Conservation (phyloP, 2,888 invertebrate genomes). For the Leptinotarsa haldemani region DNA sequence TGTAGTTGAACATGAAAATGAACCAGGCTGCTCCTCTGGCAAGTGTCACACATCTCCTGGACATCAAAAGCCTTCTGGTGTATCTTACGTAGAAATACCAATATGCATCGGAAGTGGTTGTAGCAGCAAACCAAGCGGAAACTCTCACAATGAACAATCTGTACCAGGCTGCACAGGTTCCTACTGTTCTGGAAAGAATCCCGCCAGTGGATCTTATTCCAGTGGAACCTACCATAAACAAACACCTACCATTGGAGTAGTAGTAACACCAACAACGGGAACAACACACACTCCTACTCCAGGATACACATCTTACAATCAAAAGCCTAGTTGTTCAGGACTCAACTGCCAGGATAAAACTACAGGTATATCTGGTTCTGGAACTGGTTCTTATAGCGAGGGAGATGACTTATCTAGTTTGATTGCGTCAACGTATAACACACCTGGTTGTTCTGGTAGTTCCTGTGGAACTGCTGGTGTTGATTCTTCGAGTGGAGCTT, state of each 20-base stretch:
- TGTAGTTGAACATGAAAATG: background rate
- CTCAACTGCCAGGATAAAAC: background rate
- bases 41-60: background rate
- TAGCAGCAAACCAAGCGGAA: slow-evolving; percentile 1
- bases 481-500: background rate
- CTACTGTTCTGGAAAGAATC: background rate
- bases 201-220: background rate
- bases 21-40: background rate
- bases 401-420: background rate
- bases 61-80: background rate
- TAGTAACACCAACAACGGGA: background rate
- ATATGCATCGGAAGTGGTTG: slow-evolving; percentile 17
- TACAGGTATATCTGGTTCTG: background rate
- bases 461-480: background rate
- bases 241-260: background rate
- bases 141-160: background rate
- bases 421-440: background rate
- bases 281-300: background rate
- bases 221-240: background rate
- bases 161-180: background rate
- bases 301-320: background rate
- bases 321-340: slow-evolving; percentile 1
- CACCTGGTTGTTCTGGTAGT: background rate
- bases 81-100: slow-evolving; percentile 1
- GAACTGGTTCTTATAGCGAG: background rate